Conservation (phyloP, 2,888 invertebrate genomes). For the Papilio elwesi region DNA sequence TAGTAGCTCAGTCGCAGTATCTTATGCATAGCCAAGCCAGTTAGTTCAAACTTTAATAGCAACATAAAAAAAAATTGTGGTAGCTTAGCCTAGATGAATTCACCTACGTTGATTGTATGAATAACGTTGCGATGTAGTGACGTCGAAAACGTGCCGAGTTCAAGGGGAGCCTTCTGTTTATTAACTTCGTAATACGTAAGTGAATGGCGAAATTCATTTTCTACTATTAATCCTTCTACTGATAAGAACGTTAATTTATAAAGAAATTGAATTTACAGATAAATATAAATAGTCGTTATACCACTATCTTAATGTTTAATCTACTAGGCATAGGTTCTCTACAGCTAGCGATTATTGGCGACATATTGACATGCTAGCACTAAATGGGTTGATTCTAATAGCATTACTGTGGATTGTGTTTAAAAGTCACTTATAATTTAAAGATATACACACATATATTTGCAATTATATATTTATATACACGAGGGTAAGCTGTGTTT, state of each 20-base stretch:
- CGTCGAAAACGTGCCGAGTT: constrained; percentile 31
- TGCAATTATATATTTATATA: too few species aligned
- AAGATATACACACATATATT: too few species aligned
- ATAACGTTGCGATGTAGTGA: constrained; percentile 13
- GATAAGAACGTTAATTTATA: too few species aligned
- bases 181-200: constrained; percentile 11
- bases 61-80: constrained; percentile 1
- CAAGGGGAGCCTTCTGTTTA: constrained; percentile 25
- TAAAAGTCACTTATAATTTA: too few species aligned
- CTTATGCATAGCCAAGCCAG: neutral
- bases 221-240: neutral
- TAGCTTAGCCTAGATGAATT: constrained; percentile 17
- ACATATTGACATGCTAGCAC: too few species aligned
- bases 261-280: too few species aligned
- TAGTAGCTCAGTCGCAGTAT: neutral
- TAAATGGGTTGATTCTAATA: too few species aligned
- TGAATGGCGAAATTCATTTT: neutral
- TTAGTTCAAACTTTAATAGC: constrained; percentile 6
- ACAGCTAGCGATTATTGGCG: too few species aligned
- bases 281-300: too few species aligned
- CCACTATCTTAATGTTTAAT: too few species aligned
- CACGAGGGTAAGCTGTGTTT: too few species aligned
- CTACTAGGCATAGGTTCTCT: neutral
- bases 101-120: constrained; percentile 20
- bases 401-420: too few species aligned